A percentile compares a stretch with the other conserved stretches of the same genome.
Evolutionary conservation across 2,797 vertebrate genomes (phyloP).

Genomic region (Bucorvus abyssinicus): DNA sequence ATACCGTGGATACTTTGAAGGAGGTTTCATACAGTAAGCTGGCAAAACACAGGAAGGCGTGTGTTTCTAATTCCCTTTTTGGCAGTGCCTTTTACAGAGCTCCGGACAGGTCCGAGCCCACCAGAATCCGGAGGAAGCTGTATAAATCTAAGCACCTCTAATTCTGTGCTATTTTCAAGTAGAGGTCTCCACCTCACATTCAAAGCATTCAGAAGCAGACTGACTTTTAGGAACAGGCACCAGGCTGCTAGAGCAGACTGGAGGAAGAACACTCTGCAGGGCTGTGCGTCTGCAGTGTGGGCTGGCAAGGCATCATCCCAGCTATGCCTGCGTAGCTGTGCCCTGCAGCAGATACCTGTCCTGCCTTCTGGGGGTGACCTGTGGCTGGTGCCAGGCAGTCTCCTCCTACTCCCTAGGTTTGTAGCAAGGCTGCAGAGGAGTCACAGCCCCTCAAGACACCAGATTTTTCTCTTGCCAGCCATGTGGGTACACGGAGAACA

Average conservation of each 20-base stretch:
- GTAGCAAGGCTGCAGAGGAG: background rate
- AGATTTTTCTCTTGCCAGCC: background rate
- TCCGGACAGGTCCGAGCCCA: background rate
- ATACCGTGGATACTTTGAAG: background rate
- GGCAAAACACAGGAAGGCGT: background rate
- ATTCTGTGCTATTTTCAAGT: background rate
- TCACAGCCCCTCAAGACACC: background rate
- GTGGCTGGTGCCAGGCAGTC: background rate
- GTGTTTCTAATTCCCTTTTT: conserved; percentile 26
- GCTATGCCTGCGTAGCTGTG: background rate
- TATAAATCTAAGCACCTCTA: background rate
- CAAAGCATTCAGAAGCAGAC: background rate
- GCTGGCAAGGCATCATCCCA: background rate
- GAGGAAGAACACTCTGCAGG: background rate
- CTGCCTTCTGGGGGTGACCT: background rate
- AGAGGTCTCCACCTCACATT: background rate
- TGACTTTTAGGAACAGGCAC: background rate
- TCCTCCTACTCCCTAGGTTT: background rate
- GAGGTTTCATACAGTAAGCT: background rate
- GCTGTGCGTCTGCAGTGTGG: fast-evolving
- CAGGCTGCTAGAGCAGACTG: background rate
- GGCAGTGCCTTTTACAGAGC: background rate
- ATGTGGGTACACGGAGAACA: background rate
- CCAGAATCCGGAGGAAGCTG: background rate
- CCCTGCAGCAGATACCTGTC: background rate